Percentiles rank a stretch among this genome's conserved stretches.
Conservation (phyloP, 2,797 vertebrate genomes). For the Poecilia gillii region DNA sequence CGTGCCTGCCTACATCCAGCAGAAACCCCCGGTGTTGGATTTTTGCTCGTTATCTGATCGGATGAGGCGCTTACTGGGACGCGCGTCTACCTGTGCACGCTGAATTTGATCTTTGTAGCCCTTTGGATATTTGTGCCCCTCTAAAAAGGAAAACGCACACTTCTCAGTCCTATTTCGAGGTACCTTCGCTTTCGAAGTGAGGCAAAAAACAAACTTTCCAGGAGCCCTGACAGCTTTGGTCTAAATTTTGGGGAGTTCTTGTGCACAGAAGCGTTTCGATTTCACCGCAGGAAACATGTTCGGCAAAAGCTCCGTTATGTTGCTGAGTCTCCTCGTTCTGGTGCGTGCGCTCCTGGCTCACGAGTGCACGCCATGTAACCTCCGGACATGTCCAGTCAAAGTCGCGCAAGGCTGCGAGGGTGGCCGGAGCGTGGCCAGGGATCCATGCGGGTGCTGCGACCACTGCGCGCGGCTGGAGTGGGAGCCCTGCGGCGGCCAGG, state of each 20-base stretch:
- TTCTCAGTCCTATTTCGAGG: conserved; percentile 39
- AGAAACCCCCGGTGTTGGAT: conserved; percentile 27
- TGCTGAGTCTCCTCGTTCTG: conserved; percentile 67
- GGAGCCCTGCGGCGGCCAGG: conserved; percentile 82
- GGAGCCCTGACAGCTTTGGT: conserved; percentile 55
- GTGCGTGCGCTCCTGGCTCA: conserved; percentile 66
- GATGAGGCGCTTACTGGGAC: conserved; percentile 33
- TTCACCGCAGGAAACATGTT: conserved; percentile 62
- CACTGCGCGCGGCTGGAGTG: conserved; percentile 79
- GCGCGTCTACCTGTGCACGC: conserved; percentile 40
- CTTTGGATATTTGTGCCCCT: conserved; percentile 44
- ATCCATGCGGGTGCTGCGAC: conserved; percentile 85
- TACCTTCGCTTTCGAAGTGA: conserved; percentile 21
- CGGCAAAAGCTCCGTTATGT: conserved; percentile 53
- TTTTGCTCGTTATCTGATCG: conserved; percentile 10
- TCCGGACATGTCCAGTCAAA: conserved; percentile 72
- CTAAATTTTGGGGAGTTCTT: conserved; percentile 26
- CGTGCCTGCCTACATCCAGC: conserved; percentile 10
- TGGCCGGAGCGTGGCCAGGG: conserved; percentile 71
- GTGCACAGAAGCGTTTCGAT: conserved; percentile 38
- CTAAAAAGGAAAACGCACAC: conserved; percentile 26
- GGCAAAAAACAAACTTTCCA: conserved; percentile 23
- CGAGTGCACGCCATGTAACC: conserved; percentile 78
- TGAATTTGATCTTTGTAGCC: conserved; percentile 11
- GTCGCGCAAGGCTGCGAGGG: conserved; percentile 70